Base-by-base conservation (phyloP, 2,888 invertebrate genomes). In the Amblyjoppa fuscipennis region DNA sequence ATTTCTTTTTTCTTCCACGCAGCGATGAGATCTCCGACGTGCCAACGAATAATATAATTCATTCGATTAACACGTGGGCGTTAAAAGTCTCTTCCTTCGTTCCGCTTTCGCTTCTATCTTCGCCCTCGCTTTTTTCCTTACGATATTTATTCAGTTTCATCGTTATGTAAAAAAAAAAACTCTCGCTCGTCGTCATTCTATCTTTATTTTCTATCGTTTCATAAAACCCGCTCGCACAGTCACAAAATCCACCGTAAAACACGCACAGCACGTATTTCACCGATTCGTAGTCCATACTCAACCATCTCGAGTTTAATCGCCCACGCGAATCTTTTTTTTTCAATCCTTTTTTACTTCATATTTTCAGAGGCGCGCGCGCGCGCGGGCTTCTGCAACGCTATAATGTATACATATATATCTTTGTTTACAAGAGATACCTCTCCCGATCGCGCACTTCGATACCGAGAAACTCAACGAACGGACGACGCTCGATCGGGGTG, bases 51-150 rank as follows among this genome's bases (percentile, higher is more conserved):
- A 79, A 83, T 74, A 86, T 86, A 83, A 86, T 86, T 86, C 86
- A 86, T 81, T 86, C 69, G 83, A 83, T 86, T 86, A 86, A 81
- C 83, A 66, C 74, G 86, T 86, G 81, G 86, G 86, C 83, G 86
- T 86, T 81, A 83, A 82, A 71, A 82, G 82, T 77, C 70, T 76
- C 45, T 51, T 68, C 85, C 78, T 79, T 88, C 83, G 86, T 86
- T 84, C 87, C 61, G 9, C 31, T n/a, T n/a, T 28, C 70, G 81
- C 78, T 83, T 83, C 68, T 59, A 69, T 83, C 73, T 41, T 31
- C 45, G 49, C 66, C 74, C 69, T 68, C 41, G 66, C 28, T 41
- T 74, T 73, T 59, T 61, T 69, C 51, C 74, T 69, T 20, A 11
- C 70, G 51, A 25, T 61, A 68, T 69, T 74, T 74, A 74, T 83